A percentile compares a stretch with the other conserved stretches of the same genome.
Conservation (phyloP, 1,140 invertebrate genomes). For the Vanessa atalanta region DNA sequence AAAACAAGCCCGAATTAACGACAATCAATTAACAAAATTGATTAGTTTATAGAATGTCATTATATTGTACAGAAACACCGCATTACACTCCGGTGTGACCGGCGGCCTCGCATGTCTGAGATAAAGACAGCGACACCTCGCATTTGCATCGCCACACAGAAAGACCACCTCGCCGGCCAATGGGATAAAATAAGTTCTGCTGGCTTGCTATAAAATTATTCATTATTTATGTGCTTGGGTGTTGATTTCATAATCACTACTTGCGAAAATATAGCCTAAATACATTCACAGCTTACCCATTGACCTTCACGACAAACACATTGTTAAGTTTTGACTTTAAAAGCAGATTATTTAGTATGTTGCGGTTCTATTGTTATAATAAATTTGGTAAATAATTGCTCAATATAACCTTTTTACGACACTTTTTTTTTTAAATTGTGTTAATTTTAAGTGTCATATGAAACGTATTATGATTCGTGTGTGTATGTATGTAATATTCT, state of each 20-base stretch:
- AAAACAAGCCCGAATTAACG: too few species aligned
- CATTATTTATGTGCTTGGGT: slow-evolving; percentile 12
- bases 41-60: not conserved
- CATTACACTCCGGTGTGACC: slow-evolving; percentile 53
- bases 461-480: too few species aligned
- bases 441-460: too few species aligned
- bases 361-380: too few species aligned
- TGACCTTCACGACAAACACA: too few species aligned
- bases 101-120: slow-evolving; percentile 49
- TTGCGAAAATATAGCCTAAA: not conserved
- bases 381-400: too few species aligned
- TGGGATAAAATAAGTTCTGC: slow-evolving; percentile 12
- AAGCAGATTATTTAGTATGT: too few species aligned
- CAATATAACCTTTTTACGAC: too few species aligned
- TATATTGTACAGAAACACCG: not conserved
- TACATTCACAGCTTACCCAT: not conserved
- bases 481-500: too few species aligned
- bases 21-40: too few species aligned
- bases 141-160: slow-evolving; percentile 70
- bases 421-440: too few species aligned
- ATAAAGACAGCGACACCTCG: slow-evolving; percentile 61
- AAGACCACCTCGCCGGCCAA: slow-evolving; percentile 51
- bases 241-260: not conserved
- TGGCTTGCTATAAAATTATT: slow-evolving; percentile 11
- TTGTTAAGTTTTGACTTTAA: too few species aligned